Base-by-base conservation (phyloP, 2,888 invertebrate species). In the Drosophila greeni region DNA sequence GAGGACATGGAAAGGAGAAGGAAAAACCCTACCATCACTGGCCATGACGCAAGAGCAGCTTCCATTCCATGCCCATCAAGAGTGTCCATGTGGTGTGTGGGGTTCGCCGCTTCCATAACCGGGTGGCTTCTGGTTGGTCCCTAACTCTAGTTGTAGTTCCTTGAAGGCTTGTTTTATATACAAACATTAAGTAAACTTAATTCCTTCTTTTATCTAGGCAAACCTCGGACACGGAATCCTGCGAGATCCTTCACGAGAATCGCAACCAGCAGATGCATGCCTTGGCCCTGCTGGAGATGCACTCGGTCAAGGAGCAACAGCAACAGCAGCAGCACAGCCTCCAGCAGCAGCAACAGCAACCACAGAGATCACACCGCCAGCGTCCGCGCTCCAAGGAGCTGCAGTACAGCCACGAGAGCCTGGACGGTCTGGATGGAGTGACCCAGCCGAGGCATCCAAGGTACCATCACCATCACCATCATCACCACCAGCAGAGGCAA, bases 191-290 rank as follows among this genome's bases (percentile, higher is more conserved):
- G 14, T 20, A 14, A 20, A 40, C 3, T 8, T 14, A 14, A 14
- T 3, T 55, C 51, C 14, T 47, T 47, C n/a, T n/a, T n/a, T n/a
- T n/a, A n/a, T 70, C 72, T 71, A 89, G 89, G 88, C 89, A 89
- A 87, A 89, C 88, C 45, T 88, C 88, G 49, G 89, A 89, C 64
- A 88, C 89, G 36, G 89, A 88, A 75, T 89, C 89, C 16, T 88
- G 88, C 82, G 89, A 89, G 80, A 88, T 89, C 51, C 70, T 88
- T 33, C 88, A 88, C 76, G 89, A 89, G 68, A 87, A 87, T 54
- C 86, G 87, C 43, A 87, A 80, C 49, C 86, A 87, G 68, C 86
- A 87, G 67, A 65, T 86, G 73, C 86, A 85, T 67, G 66, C 72
- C 2, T 47, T 86, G 70, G 82, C 84, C 59, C 77, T 86, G 75